phyloP scores from a whole-genome alignment of 2,888 invertebrate genomes.

The Hecatera dysodea region DNA sequence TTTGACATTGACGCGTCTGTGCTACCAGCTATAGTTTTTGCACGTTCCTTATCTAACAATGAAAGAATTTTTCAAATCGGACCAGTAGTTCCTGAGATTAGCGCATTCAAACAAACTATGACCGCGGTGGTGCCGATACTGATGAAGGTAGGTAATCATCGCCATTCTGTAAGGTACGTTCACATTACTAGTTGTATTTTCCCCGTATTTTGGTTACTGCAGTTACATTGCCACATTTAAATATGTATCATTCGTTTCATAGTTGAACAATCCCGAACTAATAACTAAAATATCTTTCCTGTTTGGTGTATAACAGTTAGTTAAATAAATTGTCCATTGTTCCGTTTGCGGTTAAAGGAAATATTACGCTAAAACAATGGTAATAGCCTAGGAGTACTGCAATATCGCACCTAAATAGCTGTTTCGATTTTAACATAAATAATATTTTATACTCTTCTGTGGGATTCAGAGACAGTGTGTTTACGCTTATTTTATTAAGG shows the following conservation, averaged over 20 bases:
- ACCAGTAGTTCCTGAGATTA: too few species aligned
- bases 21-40: too few species aligned
- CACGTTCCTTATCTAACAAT: too few species aligned
- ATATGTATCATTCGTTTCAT: background rate
- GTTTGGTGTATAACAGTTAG: background rate
- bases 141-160: too few species aligned
- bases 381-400: background rate
- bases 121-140: too few species aligned
- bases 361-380: background rate
- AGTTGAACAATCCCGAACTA: background rate
- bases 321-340: background rate
- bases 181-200: background rate
- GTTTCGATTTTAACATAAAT: background rate
- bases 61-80: too few species aligned
- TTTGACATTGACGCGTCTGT: too few species aligned
- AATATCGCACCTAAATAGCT: background rate
- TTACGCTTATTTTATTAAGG: background rate
- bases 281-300: constrained; percentile 1
- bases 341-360: background rate
- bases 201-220: background rate
- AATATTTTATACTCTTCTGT: background rate
- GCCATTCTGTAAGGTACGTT: background rate
- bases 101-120: too few species aligned
- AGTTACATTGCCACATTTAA: background rate
- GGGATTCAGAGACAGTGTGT: too few species aligned